These are phyloP conservation scores for Platerodrilus igneus DNA, from an alignment of 2,888 invertebrate species.

Conservation along the genomic window DNA sequence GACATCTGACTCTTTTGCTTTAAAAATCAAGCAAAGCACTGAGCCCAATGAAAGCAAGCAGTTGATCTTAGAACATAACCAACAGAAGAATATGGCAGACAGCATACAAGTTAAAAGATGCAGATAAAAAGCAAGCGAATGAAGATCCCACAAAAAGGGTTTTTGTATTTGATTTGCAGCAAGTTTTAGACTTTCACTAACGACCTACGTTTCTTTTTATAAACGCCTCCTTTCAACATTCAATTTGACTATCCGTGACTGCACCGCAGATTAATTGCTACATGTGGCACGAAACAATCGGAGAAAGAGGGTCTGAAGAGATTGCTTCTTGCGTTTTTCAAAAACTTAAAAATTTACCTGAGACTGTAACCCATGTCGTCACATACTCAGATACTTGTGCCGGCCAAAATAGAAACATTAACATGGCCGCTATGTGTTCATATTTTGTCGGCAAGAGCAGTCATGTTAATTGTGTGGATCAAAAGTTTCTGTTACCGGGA, in stretches of 20 bases:
- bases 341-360: conserved; percentile 19
- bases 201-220: conserved; percentile 17
- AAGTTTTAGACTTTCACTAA: conserved; percentile 19
- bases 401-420: conserved; percentile 28
- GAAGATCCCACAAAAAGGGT: conserved; percentile 8
- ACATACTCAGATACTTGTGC: conserved; percentile 28
- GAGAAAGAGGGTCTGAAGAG: conserved; percentile 16
- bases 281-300: conserved; percentile 22
- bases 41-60: too few relatives aligned
- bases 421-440: conserved; percentile 25
- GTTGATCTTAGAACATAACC: conserved; percentile 14
- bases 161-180: conserved; percentile 22
- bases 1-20: too few relatives aligned
- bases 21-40: too few relatives aligned
- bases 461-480: conserved; percentile 17
- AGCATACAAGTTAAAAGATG: not conserved
- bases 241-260: conserved; percentile 18
- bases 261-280: conserved; percentile 10
- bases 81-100: conserved; percentile 11
- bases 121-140: conserved; percentile 5
- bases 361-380: conserved; percentile 16
- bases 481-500: conserved; percentile 24
- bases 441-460: conserved; percentile 10
- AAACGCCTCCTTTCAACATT: conserved; percentile 17
- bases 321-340: conserved; percentile 22